Evolutionary conservation across 2,113 vertebrate genomes (phyloP).

Genomic region (Barnardius zonarius): DNA sequence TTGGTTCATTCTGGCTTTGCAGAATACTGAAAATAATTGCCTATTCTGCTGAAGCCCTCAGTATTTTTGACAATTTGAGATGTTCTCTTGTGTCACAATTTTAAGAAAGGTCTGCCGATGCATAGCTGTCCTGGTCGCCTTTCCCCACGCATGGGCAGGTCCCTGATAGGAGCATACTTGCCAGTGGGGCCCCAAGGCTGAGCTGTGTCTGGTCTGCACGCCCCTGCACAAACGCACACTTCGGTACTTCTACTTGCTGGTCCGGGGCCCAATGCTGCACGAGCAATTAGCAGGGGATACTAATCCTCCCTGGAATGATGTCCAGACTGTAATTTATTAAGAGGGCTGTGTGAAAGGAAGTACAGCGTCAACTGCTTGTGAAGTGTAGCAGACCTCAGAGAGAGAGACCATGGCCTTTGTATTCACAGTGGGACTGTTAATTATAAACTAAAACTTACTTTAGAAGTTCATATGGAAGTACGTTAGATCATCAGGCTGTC

Average conservation of each 20-base stretch:
- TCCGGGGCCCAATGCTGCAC: accelerated
- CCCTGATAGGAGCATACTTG: accelerated
- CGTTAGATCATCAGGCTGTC: background rate
- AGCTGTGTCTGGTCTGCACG: accelerated
- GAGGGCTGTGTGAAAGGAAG: background rate
- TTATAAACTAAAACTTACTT: background rate
- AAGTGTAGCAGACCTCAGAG: background rate
- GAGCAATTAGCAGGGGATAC: accelerated
- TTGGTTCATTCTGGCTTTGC: background rate
- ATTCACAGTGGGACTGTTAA: background rate
- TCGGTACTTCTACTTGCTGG: accelerated
- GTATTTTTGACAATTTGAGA: accelerated
- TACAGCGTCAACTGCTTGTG: background rate
- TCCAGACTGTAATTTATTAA: background rate
- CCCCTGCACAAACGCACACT: accelerated
- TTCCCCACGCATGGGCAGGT: accelerated
- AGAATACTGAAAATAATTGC: background rate
- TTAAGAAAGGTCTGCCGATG: background rate
- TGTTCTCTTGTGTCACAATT: accelerated
- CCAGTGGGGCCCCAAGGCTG: background rate
- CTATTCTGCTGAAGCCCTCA: background rate
- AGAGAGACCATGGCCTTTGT: background rate
- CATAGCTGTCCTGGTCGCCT: background rate
- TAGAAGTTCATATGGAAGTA: background rate
- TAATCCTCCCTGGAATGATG: background rate